Evolutionary conservation across 2,888 invertebrate species (phyloP), one percentile per base, ranked within the genome.

Genomic region (Clostera curtula): DNA sequence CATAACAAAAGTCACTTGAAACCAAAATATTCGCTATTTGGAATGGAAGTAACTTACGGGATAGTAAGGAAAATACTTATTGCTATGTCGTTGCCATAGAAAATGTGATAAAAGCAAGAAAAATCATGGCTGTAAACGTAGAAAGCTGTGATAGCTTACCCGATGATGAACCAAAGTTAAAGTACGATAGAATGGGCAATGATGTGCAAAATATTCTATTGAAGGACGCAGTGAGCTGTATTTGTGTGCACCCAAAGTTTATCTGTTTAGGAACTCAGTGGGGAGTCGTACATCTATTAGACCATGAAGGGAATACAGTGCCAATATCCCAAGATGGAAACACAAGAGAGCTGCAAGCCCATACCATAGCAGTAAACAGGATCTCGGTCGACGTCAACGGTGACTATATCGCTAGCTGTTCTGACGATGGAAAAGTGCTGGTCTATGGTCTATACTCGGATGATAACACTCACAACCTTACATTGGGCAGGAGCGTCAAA

Each of bases 161-260:
- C 1, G 82, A 84, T 38, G 84, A 82, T 36, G 95, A 95, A 60
- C 97, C 98, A 0, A 93, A 93, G 75, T 85, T 98, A 27, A 97
- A 97, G 73, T 98, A 96, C 80, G 89, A 93, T 54, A 87, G 97
- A 40, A 88, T 98, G 68, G 89, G 87, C 15, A 96, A 97, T 77
- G 96, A 96, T 80, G 80, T 97, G 19, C 87, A 90, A 57, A 88
- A 89, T 53, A 96, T 97, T 51, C 80, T 98, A 15, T 86, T 90
- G 56, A 93, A 91, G 58, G 91, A 93, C 46, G 95, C 95, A 25
- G 85, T 88, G 30, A 96, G 95, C 63, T 97, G 96, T 65, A 92
- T 97, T 55, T 93, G 95, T 37, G 95, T 97, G 20, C 96, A 97
- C 75, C 89, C 95, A 5, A 97, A 97, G 92, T 97, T 97, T 73